A percentile compares a stretch with the other conserved stretches of the same genome.
Conservation (phyloP, 2,797 vertebrate species). For the Triplophysa yarkandensis region DNA sequence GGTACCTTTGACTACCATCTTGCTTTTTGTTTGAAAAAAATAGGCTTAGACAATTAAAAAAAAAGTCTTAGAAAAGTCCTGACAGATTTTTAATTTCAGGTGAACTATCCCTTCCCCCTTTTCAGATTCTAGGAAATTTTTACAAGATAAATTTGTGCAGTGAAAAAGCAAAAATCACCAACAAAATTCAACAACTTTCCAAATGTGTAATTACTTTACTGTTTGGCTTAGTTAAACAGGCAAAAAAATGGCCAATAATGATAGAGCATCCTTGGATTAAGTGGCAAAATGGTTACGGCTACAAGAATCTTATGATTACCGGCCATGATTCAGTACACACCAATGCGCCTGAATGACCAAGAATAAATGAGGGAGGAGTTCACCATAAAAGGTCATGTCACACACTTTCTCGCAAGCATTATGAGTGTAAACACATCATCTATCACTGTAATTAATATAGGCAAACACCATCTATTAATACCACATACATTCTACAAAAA, state of each 20-base stretch:
- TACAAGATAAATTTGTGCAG: too few relatives aligned
- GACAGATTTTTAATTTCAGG: too few relatives aligned
- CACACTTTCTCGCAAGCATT: slow-evolving; percentile 22
- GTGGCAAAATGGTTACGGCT: neutral
- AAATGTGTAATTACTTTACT: neutral
- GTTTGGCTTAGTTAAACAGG: neutral
- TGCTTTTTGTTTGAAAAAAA: too few relatives aligned
- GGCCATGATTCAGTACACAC: neutral
- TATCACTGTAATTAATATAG: slow-evolving; percentile 29
- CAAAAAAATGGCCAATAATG: too few relatives aligned
- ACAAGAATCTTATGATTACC: neutral
- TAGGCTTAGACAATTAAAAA: too few relatives aligned
- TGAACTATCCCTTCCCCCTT: too few relatives aligned
- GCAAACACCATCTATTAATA: slow-evolving; percentile 41
- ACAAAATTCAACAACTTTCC: too few relatives aligned
- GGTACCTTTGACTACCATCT: too few relatives aligned
- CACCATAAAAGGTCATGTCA: neutral
- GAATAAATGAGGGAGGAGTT: neutral
- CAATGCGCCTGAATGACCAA: neutral
- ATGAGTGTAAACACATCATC: slow-evolving; percentile 23
- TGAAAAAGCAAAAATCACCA: too few relatives aligned
- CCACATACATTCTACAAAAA: slow-evolving; percentile 6
- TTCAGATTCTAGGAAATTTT: too few relatives aligned
- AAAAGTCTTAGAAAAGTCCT: too few relatives aligned
- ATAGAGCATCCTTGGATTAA: neutral